A percentile compares a stretch with the other conserved stretches of the same genome.
phyloP scores from a whole-genome alignment of 2,797 vertebrate species.

The Necrosyrtes monachus region DNA sequence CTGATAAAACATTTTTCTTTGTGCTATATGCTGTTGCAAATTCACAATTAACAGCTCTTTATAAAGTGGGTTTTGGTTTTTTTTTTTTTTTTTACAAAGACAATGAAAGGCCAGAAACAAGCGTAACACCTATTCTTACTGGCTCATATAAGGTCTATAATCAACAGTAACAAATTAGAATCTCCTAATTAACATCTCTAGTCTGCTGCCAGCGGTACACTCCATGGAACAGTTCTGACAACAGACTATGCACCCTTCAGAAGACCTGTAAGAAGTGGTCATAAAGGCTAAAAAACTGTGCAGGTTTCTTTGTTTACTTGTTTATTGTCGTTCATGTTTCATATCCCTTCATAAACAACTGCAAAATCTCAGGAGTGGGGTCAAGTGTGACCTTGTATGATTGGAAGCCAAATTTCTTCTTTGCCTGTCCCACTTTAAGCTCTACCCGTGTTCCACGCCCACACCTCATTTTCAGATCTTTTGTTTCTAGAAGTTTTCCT shows the following conservation, averaged over 20 bases:
- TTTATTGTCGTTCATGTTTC: neutral
- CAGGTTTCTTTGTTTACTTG: neutral
- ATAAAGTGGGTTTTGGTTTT: no score
- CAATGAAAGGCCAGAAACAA: slow-evolving; percentile 33
- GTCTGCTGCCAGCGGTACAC: rapidly evolving
- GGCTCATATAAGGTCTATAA: rapidly evolving
- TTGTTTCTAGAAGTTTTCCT: neutral
- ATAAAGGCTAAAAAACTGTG: neutral
- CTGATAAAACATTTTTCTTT: neutral
- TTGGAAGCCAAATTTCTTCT: neutral
- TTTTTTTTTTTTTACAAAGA: neutral
- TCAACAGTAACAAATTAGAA: neutral
- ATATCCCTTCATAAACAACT: neutral
- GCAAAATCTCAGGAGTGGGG: neutral
- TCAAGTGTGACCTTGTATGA: neutral
- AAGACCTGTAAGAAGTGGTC: neutral
- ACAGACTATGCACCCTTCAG: neutral
- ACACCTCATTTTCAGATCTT: neutral
- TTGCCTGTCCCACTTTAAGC: neutral
- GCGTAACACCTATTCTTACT: neutral
- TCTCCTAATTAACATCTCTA: neutral
- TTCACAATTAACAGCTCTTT: neutral
- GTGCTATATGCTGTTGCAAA: neutral
- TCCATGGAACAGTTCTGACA: neutral
- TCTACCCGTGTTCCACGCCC: neutral